phyloP scores from a whole-genome alignment of 2,113 vertebrate species.

The Callithrix jacchus region DNA sequence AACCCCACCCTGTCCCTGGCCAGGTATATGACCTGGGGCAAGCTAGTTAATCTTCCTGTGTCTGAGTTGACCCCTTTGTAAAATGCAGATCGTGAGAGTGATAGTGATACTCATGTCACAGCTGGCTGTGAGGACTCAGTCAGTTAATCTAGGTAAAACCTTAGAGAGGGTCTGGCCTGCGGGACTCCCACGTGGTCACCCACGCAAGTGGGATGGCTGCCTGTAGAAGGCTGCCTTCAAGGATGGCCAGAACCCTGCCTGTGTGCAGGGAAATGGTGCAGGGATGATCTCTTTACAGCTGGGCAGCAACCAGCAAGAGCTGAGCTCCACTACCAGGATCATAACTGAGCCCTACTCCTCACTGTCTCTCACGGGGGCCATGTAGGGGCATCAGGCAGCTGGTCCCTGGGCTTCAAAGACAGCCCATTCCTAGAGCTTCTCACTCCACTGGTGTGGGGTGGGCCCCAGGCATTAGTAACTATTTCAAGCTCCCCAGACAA shows the following conservation, averaged over 20 bases:
- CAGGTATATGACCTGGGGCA: neutral
- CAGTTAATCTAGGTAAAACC: neutral
- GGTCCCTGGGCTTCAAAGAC: neutral
- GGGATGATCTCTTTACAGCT: neutral
- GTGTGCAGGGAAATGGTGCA: neutral
- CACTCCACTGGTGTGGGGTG: neutral
- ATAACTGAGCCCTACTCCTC: neutral
- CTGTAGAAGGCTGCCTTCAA: neutral
- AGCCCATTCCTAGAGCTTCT: neutral
- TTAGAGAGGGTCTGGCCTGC: neutral
- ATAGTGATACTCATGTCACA: neutral
- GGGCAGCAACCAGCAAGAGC: neutral
- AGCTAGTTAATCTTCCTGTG: neutral
- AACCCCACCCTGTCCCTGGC: neutral
- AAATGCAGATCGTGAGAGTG: neutral
- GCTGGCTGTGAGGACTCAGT: neutral
- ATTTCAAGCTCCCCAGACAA: neutral
- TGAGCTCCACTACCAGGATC: neutral
- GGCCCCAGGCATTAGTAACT: neutral
- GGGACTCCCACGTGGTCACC: rapidly evolving
- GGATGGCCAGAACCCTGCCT: neutral
- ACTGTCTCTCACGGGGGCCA: rapidly evolving
- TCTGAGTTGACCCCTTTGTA: neutral
- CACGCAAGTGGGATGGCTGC: neutral
- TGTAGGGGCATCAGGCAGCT: neutral